Percentiles rank a stretch among this genome's conserved stretches.
Evolutionary conservation across 2,113 vertebrate species (phyloP).

Genomic region (Carettochelys insculpta): DNA sequence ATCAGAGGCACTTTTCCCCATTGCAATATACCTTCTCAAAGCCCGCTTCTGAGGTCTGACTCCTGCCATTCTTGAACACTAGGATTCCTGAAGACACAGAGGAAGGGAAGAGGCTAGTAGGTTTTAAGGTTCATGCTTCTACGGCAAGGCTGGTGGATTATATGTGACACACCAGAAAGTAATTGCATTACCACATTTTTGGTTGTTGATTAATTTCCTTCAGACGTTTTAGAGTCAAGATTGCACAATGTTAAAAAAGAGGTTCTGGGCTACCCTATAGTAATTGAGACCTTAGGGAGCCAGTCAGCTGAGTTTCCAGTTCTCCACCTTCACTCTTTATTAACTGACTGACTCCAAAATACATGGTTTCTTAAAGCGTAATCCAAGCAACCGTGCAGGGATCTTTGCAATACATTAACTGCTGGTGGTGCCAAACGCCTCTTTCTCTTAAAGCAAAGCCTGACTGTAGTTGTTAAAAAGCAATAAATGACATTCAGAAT

Average conservation of each 20-base stretch:
- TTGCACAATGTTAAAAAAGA: background rate
- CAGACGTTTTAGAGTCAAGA: too few relatives aligned
- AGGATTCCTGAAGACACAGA: background rate
- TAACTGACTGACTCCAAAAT: constrained; percentile 24
- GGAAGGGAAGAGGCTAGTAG: background rate
- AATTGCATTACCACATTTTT: constrained; percentile 60
- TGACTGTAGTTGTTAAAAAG: background rate
- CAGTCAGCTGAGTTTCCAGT: background rate
- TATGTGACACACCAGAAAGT: constrained; percentile 37
- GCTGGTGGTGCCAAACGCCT: background rate
- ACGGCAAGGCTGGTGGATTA: constrained; percentile 35
- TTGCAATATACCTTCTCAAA: background rate
- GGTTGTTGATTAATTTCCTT: constrained; percentile 50
- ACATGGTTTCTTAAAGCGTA: constrained; percentile 4
- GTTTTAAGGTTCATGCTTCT: constrained; percentile 4
- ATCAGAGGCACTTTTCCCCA: accelerated
- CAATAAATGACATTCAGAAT: background rate
- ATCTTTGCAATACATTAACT: constrained; percentile 9
- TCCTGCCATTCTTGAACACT: background rate
- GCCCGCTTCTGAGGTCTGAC: background rate
- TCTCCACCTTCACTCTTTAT: constrained; percentile 18
- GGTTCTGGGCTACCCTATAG: background rate
- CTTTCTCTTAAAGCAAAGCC: background rate
- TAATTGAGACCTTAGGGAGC: constrained; percentile 33
- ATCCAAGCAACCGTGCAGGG: background rate